Conservation (phyloP, 2,113 vertebrate species). For the Crotalus horridus region DNA sequence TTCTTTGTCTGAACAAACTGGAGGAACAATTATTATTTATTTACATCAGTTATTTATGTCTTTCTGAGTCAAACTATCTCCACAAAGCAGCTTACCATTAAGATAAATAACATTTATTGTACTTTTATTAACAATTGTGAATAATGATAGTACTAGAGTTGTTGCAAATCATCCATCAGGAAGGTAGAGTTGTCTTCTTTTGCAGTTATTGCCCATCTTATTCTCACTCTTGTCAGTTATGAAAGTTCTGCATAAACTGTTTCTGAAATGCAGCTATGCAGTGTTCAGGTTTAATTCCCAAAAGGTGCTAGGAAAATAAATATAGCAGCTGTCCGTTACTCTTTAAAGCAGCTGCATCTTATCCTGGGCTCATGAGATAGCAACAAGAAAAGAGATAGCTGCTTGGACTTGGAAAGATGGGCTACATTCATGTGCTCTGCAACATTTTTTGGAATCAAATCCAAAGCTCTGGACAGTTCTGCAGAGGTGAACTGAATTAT, state of each 20-base stretch:
- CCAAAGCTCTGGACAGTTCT: not conserved
- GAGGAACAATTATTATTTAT: not conserved
- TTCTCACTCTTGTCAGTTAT: not conserved
- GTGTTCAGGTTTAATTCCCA: not conserved
- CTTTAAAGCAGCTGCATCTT: not conserved
- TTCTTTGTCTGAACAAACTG: not conserved
- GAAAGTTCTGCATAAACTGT: not conserved
- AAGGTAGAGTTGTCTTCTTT: not conserved
- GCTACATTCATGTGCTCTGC: not conserved
- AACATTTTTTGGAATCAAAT: not conserved
- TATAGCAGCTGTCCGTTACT: not conserved
- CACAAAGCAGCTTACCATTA: not conserved
- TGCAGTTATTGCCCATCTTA: not conserved
- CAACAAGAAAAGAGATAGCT: not conserved
- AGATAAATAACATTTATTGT: not conserved
- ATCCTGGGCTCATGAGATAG: not conserved
- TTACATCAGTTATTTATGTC: not conserved
- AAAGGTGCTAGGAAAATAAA: not conserved
- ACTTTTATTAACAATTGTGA: not conserved
- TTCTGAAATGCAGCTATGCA: not conserved
- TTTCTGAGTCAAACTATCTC: not conserved
- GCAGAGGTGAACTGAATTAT: conserved; percentile 13
- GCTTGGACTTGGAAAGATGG: not conserved
- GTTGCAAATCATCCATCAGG: not conserved
- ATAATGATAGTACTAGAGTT: not conserved